These are phyloP conservation scores for Melolontha melolontha DNA, from an alignment of 2,888 invertebrate species.

Conservation along the genomic window DNA sequence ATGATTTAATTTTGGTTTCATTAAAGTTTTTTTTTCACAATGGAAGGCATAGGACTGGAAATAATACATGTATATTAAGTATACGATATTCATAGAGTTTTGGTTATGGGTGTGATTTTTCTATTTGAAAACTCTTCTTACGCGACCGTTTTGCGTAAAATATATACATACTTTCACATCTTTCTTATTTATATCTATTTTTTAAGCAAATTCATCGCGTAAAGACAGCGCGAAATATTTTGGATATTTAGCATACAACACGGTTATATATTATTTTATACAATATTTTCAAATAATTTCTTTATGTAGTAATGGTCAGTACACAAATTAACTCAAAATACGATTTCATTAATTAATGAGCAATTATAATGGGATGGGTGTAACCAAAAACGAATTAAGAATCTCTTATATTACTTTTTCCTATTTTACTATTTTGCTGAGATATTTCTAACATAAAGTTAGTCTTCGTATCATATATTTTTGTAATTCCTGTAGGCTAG, in stretches of 20 bases:
- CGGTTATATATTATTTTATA: constrained; percentile 28
- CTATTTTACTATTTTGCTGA: too few species aligned
- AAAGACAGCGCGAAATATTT: constrained; percentile 9
- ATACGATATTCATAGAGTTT: background rate
- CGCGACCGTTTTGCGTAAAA: constrained; percentile 1
- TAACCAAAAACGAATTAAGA: too few species aligned
- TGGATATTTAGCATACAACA: constrained; percentile 26
- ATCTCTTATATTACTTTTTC: too few species aligned
- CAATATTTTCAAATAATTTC: constrained; percentile 16
- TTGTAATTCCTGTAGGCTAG: too few species aligned
- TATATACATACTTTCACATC: too few species aligned
- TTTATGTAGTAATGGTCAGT: background rate
- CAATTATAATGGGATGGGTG: too few species aligned
- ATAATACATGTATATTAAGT: background rate
- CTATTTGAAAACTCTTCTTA: constrained; percentile 23
- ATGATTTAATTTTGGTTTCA: constrained; percentile 14
- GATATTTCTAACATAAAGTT: too few species aligned
- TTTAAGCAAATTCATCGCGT: constrained; percentile 6
- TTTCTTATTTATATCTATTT: background rate
- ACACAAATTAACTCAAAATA: constrained; percentile 24
- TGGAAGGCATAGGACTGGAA: constrained; percentile 40
- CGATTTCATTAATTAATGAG: background rate
- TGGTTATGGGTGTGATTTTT: background rate
- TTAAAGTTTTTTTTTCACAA: constrained; percentile 3
- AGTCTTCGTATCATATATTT: too few species aligned